Conservation (phyloP, 2,888 invertebrate genomes). For the Axea sp. region DNA sequence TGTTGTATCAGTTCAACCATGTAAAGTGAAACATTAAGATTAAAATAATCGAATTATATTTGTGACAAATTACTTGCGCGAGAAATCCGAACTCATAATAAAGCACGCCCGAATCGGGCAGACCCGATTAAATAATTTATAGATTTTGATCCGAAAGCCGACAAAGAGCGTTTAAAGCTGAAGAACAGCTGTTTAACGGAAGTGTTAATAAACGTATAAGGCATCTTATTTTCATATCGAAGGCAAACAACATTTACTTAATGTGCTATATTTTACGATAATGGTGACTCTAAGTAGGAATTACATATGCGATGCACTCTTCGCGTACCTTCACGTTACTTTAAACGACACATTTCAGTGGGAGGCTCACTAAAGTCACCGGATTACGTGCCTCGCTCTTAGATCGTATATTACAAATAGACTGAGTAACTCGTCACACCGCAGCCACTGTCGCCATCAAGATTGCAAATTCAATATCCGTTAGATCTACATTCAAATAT, state of each 20-base stretch:
- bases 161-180: slow-evolving; percentile 38
- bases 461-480: slow-evolving; percentile 73
- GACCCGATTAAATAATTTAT: not conserved
- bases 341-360: slow-evolving; percentile 75
- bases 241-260: slow-evolving; percentile 63
- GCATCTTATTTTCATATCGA: slow-evolving; percentile 59
- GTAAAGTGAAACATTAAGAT: too few relatives aligned
- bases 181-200: slow-evolving; percentile 31
- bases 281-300: slow-evolving; percentile 74
- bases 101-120: slow-evolving; percentile 17
- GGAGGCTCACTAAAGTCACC: slow-evolving; percentile 66
- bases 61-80: not conserved
- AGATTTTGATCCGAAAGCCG: slow-evolving; percentile 11
- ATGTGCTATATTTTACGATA: slow-evolving; percentile 74
- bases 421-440: slow-evolving; percentile 61
- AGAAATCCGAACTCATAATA: too few relatives aligned
- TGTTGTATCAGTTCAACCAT: too few relatives aligned
- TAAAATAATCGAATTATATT: too few relatives aligned
- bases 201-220: slow-evolving; percentile 54
- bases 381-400: slow-evolving; percentile 65
- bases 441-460: slow-evolving; percentile 65
- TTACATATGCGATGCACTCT: slow-evolving; percentile 77
- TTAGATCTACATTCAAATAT: slow-evolving; percentile 62
- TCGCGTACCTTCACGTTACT: slow-evolving; percentile 77
- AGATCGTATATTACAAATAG: slow-evolving; percentile 65